These are phyloP conservation scores for Otolemur garnettii DNA, from an alignment of 2,113 vertebrate species.

Conservation along the genomic window DNA sequence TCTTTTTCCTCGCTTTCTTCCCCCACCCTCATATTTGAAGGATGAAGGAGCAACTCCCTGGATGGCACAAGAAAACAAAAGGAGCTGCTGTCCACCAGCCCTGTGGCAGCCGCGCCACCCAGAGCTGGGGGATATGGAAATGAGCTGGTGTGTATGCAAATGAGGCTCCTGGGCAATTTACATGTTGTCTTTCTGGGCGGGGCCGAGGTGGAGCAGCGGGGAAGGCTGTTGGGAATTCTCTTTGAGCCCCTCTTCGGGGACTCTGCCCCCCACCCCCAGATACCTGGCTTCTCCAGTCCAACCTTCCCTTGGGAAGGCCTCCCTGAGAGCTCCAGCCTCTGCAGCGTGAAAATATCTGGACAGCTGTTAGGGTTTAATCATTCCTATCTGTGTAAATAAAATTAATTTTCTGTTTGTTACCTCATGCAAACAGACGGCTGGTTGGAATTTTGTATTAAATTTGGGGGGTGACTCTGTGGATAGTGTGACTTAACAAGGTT, in stretches of 20 bases:
- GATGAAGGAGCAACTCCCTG: constrained; percentile 63
- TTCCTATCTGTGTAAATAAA: constrained; percentile 53
- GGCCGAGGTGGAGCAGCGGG: constrained; percentile 44
- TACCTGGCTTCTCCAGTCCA: constrained; percentile 28
- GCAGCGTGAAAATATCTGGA: background rate
- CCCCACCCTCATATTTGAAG: background rate
- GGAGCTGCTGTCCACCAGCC: constrained; percentile 63
- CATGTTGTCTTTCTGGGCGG: constrained; percentile 14
- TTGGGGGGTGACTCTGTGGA: background rate
- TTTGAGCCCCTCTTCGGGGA: background rate
- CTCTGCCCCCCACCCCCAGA: background rate
- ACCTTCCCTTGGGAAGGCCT: background rate
- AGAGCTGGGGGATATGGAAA: constrained; percentile 76
- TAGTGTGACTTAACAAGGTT: background rate
- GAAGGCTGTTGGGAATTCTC: constrained; percentile 5
- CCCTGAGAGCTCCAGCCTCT: background rate
- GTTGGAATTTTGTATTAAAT: background rate
- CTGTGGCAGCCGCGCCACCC: constrained; percentile 5
- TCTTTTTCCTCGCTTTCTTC: background rate
- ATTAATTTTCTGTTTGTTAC: constrained; percentile 53
- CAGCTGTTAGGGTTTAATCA: constrained; percentile 43
- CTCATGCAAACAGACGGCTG: background rate
- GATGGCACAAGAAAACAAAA: constrained; percentile 75
- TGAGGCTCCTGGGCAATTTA: constrained; percentile 61
- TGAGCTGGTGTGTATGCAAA: constrained; percentile 75